phyloP scores from a whole-genome alignment of 2,888 invertebrate species.

The Mythimna ferrago region DNA sequence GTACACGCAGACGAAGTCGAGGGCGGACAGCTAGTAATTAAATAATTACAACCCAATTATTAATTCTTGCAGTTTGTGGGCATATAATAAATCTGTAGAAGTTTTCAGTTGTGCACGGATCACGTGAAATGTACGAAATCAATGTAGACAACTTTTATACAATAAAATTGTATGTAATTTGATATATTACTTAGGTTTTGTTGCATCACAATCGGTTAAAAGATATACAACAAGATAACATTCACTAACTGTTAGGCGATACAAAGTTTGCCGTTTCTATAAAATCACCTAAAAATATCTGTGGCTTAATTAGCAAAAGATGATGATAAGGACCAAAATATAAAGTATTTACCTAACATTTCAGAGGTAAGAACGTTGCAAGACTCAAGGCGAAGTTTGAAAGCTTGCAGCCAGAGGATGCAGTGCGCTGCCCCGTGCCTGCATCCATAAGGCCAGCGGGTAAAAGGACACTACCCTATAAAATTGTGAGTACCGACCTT shows the following conservation, averaged over 20 bases:
- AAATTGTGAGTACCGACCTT: conserved; percentile 6
- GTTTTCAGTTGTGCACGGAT: too few relatives aligned
- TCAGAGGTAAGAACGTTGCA: conserved; percentile 30
- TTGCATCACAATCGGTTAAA: too few relatives aligned
- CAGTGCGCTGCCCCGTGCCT: conserved; percentile 18
- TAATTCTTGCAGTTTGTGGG: background rate
- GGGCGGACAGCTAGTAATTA: background rate
- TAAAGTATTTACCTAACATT: background rate
- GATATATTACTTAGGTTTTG: background rate
- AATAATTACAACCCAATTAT: background rate
- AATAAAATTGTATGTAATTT: too few relatives aligned
- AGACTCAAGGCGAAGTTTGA: conserved; percentile 25
- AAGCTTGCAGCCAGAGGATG: background rate
- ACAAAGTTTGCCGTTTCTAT: too few relatives aligned
- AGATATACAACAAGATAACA: too few relatives aligned
- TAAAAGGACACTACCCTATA: background rate
- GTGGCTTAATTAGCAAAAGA: background rate
- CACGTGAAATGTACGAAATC: too few relatives aligned
- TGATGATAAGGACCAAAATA: background rate
- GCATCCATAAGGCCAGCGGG: background rate
- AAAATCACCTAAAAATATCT: background rate
- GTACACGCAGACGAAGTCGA: too few relatives aligned
- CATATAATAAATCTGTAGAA: too few relatives aligned
- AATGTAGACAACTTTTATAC: too few relatives aligned
- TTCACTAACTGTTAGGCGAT: too few relatives aligned